Evolutionary conservation across 2,797 vertebrate genomes (phyloP), one percentile per base, ranked within the genome.

Genomic region (Linurgus olivaceus): DNA sequence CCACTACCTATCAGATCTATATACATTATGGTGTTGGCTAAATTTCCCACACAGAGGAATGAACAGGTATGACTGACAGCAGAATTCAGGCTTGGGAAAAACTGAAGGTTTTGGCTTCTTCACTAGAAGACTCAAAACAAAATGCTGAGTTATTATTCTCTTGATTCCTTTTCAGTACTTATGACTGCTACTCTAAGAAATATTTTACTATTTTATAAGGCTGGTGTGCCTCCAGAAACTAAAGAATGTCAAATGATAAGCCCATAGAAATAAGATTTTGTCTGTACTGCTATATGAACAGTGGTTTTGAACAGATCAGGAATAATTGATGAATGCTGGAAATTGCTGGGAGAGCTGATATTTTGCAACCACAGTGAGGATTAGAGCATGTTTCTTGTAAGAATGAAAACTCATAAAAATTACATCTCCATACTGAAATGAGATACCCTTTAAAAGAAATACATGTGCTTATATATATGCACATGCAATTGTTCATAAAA

Each of bases 281-380:
- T 44, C 44, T 81, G 20, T 50, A 37, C 14, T 62, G 23, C 42
- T 77, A 4, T 33, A 50, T 4, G 51, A 94, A 25, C 31, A 31
- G 13, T 37, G n/a, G 63, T 7, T 68, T 80, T 67, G 42, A 95
- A 61, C 3, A 24, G 59, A 63, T 82, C 67, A 86, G 65, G 50
- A 95, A 91, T 89, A 93, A 87, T 50, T 74, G 52, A 91, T 93
- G 52, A 77, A 50, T 65, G 23, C 37, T 91, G 59, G 58, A 94
- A 88, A 78, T 78, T 79, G 55, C 55, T 80, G 20, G 26, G 38
- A 81, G 66, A 88, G 9, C 10, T 47, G 25, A 2, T 83, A 47
- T 86, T 94, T 83, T 74, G 45, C 74, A 90, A 78, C 21, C 10
- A 11, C 42, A 48, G 20, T 21, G 26, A 92, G 13, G 28, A 79